Evolutionary conservation across 2,888 invertebrate species (phyloP), one percentile per base, ranked within the genome.

Genomic region (Cerastis leucographa): DNA sequence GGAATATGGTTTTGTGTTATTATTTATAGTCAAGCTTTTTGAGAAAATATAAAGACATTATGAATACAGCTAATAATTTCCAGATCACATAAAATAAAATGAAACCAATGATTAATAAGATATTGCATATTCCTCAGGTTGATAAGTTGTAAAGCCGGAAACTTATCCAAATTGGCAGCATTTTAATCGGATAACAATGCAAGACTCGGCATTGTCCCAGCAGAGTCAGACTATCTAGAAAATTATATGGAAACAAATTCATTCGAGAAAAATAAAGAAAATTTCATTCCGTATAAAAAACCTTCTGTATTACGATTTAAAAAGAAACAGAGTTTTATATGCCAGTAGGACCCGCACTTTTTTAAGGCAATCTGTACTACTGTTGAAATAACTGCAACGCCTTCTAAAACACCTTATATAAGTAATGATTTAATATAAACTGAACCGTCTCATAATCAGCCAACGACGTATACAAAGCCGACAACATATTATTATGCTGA

Each of bases 211-310:
- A 61, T 22, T 44, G 59, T 59, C 17, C 67, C 29, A 62, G 6
- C 17, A 22, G 49, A 70, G 1, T 65, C 81, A 42, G 75, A 61
- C 17, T 74, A 65, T 65, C 54, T 74, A 29, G 81, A 82, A 42
- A 74, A 82, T 62, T 19, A 62, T 2, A n/a, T 12, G 9, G 19
- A 67, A 73, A 64, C 22, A 14, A 51, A 62, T 56, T 46, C 68
- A 8, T 7, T 14, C 1, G 56, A 49, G 0, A 46, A 62, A 56
- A 49, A 70, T 42, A 7, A 17, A 42, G 61, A 64, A 35, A 35
- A n/a, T 0, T 72, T 61, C n/a, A 17, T 19, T 40, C 4, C 42
- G 14, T 14, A 29, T 42, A 0, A 51, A 5, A n/a, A 29, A 19
- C 46, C 0, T 40, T 78, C 1, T 83, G 83, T 72, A 25, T 69